Evolutionary conservation across 2,113 vertebrate species (phyloP).

Genomic region (Cervus canadensis): DNA sequence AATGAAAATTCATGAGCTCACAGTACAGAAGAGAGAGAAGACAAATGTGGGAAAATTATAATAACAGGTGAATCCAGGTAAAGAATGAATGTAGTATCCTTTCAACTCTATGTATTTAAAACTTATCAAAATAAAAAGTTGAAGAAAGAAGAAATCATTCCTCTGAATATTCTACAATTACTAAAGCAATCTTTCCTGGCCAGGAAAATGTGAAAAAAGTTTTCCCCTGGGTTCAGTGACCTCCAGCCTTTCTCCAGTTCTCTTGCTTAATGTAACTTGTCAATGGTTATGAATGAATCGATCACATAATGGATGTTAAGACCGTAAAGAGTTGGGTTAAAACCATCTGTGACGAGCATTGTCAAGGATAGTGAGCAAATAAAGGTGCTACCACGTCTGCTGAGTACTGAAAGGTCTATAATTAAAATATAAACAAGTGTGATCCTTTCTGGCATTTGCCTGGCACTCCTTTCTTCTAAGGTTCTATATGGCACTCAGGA

Average conservation of each 20-base stretch:
- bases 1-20: background rate
- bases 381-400: background rate
- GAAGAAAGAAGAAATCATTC: background rate
- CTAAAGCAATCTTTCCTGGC: background rate
- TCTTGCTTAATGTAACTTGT: background rate
- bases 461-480: background rate
- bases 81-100: background rate
- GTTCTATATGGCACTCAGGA: background rate
- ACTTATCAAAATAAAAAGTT: background rate
- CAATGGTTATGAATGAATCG: background rate
- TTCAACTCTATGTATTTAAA: background rate
- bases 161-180: background rate
- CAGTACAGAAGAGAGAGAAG: background rate
- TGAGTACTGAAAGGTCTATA: background rate
- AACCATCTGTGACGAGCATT: background rate
- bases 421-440: background rate
- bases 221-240: background rate
- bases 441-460: background rate
- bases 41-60: background rate
- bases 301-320: background rate
- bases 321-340: background rate
- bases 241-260: background rate
- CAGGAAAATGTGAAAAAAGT: background rate
- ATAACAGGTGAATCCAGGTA: background rate
- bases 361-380: background rate